A percentile compares a stretch with the other conserved stretches of the same genome.
These are phyloP conservation scores for Zaprionus bogoriensis DNA, from an alignment of 2,888 invertebrate species.

Conservation along the genomic window DNA sequence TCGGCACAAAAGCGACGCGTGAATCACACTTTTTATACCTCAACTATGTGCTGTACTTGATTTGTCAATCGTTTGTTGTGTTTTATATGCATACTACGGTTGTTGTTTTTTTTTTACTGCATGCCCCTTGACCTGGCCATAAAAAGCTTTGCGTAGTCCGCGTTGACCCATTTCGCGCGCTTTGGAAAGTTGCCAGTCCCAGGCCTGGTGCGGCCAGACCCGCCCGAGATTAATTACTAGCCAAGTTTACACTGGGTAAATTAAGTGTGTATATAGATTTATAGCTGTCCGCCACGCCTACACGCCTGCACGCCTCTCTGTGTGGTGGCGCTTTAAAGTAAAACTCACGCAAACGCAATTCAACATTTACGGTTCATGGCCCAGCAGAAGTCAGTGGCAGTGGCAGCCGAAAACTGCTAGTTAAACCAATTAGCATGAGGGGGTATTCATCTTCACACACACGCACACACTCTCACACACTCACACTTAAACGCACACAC, in stretches of 20 bases:
- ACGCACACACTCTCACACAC: slow-evolving; percentile 11
- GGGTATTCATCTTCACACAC: slow-evolving; percentile 22
- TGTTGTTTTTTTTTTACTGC: background rate
- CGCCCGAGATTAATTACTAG: background rate
- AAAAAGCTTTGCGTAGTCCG: background rate
- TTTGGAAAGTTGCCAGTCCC: slow-evolving; percentile 23
- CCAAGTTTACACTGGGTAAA: slow-evolving; percentile 4
- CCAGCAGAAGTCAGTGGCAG: slow-evolving; percentile 44
- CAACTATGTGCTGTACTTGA: background rate
- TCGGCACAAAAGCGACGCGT: too few relatives aligned
- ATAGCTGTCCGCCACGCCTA: slow-evolving; percentile 35
- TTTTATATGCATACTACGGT: background rate
- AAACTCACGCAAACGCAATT: slow-evolving; percentile 69
- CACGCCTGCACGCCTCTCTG: background rate
- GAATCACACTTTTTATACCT: too few relatives aligned
- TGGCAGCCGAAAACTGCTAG: slow-evolving; percentile 31
- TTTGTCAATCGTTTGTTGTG: background rate
- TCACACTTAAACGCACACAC: slow-evolving; percentile 22
- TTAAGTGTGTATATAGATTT: slow-evolving; percentile 32
- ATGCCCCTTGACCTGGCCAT: background rate
- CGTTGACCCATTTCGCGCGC: background rate
- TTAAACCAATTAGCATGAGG: background rate
- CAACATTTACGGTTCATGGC: slow-evolving; percentile 72
- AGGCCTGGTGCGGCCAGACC: too few relatives aligned
- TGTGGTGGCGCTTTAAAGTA: too few relatives aligned